Evolutionary conservation across 2,113 vertebrate species (phyloP).

Genomic region (Pao palembangensis): DNA sequence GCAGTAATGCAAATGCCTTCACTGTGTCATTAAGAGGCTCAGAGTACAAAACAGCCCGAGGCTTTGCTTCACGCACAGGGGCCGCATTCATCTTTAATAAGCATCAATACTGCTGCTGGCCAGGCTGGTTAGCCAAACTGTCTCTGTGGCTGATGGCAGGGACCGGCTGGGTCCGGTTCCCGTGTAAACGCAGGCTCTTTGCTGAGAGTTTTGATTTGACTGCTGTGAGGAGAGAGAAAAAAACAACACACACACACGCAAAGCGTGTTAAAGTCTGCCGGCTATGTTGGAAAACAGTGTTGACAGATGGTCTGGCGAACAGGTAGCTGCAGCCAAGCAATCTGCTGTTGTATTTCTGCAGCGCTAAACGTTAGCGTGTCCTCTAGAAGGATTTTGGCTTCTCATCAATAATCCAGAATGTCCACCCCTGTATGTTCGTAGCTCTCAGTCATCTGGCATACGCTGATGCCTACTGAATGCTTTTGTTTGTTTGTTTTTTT

Average conservation of each 20-base stretch:
- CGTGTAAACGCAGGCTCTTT: background rate
- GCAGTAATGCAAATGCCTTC: background rate
- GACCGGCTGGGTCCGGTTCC: background rate
- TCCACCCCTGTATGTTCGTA: too few relatives aligned
- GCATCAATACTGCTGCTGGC: conserved; percentile 18
- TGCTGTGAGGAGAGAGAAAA: background rate
- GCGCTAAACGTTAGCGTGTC: background rate
- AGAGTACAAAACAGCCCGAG: conserved; percentile 26
- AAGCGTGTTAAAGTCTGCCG: conserved; percentile 3
- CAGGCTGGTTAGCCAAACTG: conserved; percentile 24
- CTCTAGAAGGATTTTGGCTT: too few relatives aligned
- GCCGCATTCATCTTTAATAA: conserved; percentile 46
- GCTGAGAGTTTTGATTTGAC: background rate
- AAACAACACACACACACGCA: background rate
- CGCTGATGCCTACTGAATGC: too few relatives aligned
- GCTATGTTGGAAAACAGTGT: conserved; percentile 7
- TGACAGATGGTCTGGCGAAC: conserved; percentile 41
- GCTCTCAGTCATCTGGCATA: too few relatives aligned
- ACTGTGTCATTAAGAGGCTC: conserved; percentile 31
- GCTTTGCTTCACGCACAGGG: conserved; percentile 36
- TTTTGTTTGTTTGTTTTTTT: too few relatives aligned
- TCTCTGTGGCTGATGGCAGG: background rate
- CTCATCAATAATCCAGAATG: too few relatives aligned
- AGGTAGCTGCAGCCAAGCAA: conserved; percentile 36
- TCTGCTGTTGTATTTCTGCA: conserved; percentile 22